Evolutionary conservation across 2,113 vertebrate genomes (phyloP).

Genomic region (Sphyrna mokarran): DNA sequence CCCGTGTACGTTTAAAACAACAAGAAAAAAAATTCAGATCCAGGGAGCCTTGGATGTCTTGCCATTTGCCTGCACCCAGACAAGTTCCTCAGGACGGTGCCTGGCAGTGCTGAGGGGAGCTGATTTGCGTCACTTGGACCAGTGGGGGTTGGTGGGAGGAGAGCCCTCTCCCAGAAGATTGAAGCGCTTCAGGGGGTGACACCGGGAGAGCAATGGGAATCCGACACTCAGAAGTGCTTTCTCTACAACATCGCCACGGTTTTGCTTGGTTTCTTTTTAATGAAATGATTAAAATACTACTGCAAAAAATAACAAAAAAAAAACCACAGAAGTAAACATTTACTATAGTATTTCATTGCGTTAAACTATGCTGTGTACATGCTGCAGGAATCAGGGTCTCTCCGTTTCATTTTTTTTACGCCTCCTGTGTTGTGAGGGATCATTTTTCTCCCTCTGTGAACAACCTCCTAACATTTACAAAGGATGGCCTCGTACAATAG

Average conservation of each 20-base stretch:
- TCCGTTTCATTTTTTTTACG: not conserved
- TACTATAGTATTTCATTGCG: constrained; percentile 4
- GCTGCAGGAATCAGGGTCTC: not conserved
- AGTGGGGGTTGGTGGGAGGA: too few relatives aligned
- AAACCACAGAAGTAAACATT: constrained; percentile 31
- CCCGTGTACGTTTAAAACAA: too few relatives aligned
- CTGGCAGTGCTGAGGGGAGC: not conserved
- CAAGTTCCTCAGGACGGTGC: not conserved
- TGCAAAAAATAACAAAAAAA: constrained; percentile 17
- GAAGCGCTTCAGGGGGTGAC: not conserved
- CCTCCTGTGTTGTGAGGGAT: not conserved
- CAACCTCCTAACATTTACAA: constrained; percentile 30
- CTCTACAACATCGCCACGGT: not conserved
- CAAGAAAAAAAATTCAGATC: not conserved
- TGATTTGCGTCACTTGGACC: too few relatives aligned
- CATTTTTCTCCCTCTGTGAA: not conserved
- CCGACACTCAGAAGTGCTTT: constrained; percentile 27
- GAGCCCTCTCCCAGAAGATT: not conserved
- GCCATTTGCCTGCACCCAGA: not conserved
- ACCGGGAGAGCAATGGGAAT: not conserved
- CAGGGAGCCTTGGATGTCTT: not conserved
- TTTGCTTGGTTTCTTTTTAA: constrained; percentile 20
- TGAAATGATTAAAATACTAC: constrained; percentile 32
- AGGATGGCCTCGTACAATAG: constrained; percentile 25
- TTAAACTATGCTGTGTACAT: constrained; percentile 16